phyloP scores from a whole-genome alignment of 2,113 vertebrate species.

The Sterrhoptilus dennistouni region DNA sequence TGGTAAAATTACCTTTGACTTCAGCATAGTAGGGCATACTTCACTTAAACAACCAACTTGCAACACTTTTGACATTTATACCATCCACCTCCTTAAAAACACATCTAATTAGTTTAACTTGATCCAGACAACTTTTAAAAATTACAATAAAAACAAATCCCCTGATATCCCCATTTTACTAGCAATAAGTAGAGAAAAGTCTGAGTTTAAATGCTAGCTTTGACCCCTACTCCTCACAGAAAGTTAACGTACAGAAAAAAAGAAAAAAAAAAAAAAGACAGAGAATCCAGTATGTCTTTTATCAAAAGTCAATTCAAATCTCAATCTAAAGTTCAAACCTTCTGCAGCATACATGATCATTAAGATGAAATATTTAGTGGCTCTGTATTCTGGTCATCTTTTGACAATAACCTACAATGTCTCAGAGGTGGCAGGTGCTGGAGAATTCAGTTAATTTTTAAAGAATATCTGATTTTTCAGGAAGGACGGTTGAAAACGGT shows the following conservation, averaged over 20 bases:
- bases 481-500: not conserved
- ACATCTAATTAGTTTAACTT: not conserved
- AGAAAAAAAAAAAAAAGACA: not conserved
- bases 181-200: not conserved
- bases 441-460: constrained; percentile 61
- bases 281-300: constrained; percentile 7
- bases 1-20: constrained; percentile 1
- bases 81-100: not conserved
- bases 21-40: not conserved
- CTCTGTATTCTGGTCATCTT: constrained; percentile 51
- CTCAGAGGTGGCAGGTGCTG: constrained; percentile 31
- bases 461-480: constrained; percentile 60
- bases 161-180: not conserved
- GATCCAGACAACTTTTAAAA: not conserved
- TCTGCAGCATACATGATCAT: constrained; percentile 52
- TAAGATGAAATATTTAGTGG: constrained; percentile 66
- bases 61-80: not conserved
- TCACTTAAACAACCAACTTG: not conserved
- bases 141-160: not conserved
- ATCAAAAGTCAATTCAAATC: constrained; percentile 59
- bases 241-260: not conserved
- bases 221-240: constrained; percentile 16
- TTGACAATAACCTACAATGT: constrained; percentile 53
- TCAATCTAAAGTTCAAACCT: constrained; percentile 23
- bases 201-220: constrained; percentile 43